Base-by-base conservation (phyloP, 2,888 invertebrate species). In the Bugulina stolonifera region DNA sequence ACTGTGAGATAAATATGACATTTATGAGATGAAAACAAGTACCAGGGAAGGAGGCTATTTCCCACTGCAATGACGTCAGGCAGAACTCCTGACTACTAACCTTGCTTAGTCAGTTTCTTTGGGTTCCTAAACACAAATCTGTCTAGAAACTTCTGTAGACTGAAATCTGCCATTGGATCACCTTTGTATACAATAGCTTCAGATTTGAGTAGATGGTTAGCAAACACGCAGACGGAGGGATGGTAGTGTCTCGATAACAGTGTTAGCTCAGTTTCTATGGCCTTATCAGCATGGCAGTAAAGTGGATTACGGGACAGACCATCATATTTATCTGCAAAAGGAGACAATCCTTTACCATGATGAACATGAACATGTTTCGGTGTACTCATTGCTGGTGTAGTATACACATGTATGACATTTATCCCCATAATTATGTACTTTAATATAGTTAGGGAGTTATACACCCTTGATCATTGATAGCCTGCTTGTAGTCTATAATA, bases 81-180 rank as follows among this genome's bases (percentile, higher is more conserved):
- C 5, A 18, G 57, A 25, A 5, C 3, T 25, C 57, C 18, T 25
- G 57, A 72, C 22, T 25, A 71, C 23, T 69, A 54, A 57, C 71
- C 73, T 76, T 77, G 74, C 78, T 78, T 75, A 35, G 73, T 69
- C 27, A 77, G 76, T 57, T 83, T 84, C 79, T 88, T 88, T 2
- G 88, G 87, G 86, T 99, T 99, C 82, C 94, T 93, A 83, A 93
- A 97, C 14, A 93, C 93, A 84, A 97, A 98, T 58, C 97, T 88
- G 80, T 99, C 97, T 69, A 99, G 86, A 84, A 99, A 99, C 70
- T 93, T 88, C 70, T 93, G 91, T 52, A 94, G 86, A 0, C 92
- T 91, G 82, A 97, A 94, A 85, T 99, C 98, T 78, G 92, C 89
- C 1, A 99, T 85, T 0, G 98, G 96, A 84, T 99, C 95, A 0